Percentiles rank a stretch among this genome's conserved stretches.
Conservation (phyloP, 2,797 vertebrate genomes). For the Ptychadena robeensis region DNA sequence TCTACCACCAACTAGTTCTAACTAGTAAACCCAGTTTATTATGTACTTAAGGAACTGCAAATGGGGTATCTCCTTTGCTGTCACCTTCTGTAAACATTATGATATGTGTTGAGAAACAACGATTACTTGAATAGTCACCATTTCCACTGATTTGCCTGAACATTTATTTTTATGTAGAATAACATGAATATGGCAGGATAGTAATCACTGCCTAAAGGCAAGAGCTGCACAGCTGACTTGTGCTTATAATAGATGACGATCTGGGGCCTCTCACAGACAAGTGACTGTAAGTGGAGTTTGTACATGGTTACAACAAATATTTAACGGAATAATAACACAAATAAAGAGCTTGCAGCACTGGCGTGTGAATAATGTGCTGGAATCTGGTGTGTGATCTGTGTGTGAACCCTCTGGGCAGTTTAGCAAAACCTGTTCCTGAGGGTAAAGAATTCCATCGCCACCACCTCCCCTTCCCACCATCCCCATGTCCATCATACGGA, state of each 20-base stretch:
- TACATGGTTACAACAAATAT: conserved; percentile 48
- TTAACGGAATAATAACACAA: conserved; percentile 49
- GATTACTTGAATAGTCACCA: conserved; percentile 4
- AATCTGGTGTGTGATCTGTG: conserved; percentile 52
- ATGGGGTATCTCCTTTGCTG: conserved; percentile 4
- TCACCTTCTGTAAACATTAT: conserved; percentile 3
- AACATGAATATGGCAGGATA: not conserved
- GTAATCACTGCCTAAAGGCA: not conserved
- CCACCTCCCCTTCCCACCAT: conserved; percentile 21
- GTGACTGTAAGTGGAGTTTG: conserved; percentile 39
- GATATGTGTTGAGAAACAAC: conserved; percentile 5
- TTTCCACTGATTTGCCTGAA: not conserved
- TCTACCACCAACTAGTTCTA: not conserved
- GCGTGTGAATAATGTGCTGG: conserved; percentile 57
- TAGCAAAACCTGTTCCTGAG: conserved; percentile 47
- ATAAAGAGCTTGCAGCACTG: conserved; percentile 50
- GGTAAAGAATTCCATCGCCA: conserved; percentile 44
- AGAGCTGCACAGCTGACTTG: conserved; percentile 28
- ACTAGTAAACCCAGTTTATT: not conserved
- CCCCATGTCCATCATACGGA: conserved; percentile 18
- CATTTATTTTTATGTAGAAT: not conserved
- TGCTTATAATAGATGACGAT: conserved; percentile 12
- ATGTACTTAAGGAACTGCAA: not conserved
- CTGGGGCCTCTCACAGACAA: conserved; percentile 40
- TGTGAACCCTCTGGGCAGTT: conserved; percentile 54